Conservation (phyloP, 2,797 vertebrate species). For the Ptychadena robeensis region DNA sequence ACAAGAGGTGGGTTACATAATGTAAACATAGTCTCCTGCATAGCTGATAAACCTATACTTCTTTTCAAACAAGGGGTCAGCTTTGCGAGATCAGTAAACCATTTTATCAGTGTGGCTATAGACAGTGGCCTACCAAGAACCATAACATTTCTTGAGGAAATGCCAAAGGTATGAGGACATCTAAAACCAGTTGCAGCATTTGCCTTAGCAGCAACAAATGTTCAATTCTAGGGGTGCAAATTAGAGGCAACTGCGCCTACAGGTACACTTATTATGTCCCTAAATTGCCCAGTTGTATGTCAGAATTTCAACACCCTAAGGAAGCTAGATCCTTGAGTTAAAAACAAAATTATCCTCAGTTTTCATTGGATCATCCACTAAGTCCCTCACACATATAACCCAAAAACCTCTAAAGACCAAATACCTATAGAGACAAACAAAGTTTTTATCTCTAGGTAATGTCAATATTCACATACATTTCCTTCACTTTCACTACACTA, state of each 20-base stretch:
- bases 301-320: too few relatives aligned
- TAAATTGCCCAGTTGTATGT: background rate
- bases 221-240: background rate
- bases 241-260: background rate
- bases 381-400: background rate
- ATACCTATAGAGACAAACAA: background rate
- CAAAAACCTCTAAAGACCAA: background rate
- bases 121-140: background rate
- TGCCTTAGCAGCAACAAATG: background rate
- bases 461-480: background rate
- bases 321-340: too few relatives aligned
- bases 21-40: background rate
- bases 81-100: background rate
- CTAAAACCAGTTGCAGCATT: background rate
- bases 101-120: background rate
- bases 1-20: background rate
- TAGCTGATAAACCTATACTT: background rate
- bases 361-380: background rate
- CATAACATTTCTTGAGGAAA: background rate
- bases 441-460: background rate
- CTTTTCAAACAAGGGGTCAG: too few relatives aligned
- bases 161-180: background rate
- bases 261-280: background rate
- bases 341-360: background rate
- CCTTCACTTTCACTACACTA: background rate